Evolutionary conservation across 2,888 invertebrate genomes (phyloP), one percentile per base, ranked within the genome.

Genomic region (Tortrix viridana): DNA sequence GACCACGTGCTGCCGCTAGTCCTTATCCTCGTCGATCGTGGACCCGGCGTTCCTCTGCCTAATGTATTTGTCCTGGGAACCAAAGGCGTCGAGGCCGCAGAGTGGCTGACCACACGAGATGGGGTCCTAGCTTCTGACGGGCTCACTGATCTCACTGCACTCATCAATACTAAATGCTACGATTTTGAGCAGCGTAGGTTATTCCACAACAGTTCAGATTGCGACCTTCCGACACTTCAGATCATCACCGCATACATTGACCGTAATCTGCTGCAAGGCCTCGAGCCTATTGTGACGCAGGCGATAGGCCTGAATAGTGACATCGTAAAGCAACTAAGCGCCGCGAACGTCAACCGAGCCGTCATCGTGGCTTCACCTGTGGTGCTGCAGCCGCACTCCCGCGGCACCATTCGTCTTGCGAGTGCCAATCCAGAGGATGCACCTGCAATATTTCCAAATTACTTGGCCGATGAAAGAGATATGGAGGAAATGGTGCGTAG

Each of bases 391-490:
- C 82, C 87, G 0, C 26, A 67, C 5, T 88, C 88, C 0, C 71
- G 69, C 0, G 88, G 88, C 0, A 61, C 55, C 37, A 68, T 89
- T 22, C 78, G 77, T 5, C 76, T 89, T 1, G 74, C 74, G 0
- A 80, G 79, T 63, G 48, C 58, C 0, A 72, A 86, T 48, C 82
- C 85, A 0, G 37, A 69, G 3, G 71, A 41, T 0, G 54, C 59
- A 0, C 88, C 86, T 0, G 76, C 71, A 1, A 82, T 89, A n/a
- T 74, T 62, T 4, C 80, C 86, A 0, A 84, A 86, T 68, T 87
- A 78, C 56, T 67, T 88, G 19, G 61, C 64, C 0, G 81, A 84
- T 47, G 71, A 73, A 0, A 65, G 74, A 1, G 88, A 89, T 58
- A 58, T 84, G 1, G 71, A 77, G 0, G 75, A 79, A 14, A 71